Evolutionary conservation across 1,140 invertebrate species (phyloP).

Genomic region (Dendroctonus ponderosae): DNA sequence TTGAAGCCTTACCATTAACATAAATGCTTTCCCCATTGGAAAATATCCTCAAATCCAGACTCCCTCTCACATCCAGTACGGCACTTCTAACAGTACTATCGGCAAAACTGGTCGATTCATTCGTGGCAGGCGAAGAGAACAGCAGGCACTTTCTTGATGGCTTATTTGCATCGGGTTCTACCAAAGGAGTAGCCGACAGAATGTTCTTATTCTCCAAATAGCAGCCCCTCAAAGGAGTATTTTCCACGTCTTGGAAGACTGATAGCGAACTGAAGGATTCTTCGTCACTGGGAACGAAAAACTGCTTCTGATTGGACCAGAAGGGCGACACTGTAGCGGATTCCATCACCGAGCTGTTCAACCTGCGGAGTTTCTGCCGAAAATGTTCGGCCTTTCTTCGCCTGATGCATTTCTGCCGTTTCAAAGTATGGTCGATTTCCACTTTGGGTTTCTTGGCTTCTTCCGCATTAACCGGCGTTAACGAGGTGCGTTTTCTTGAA

Average conservation of each 20-base stretch:
- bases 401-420: constrained; percentile 47
- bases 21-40: constrained; percentile 31
- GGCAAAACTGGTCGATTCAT: constrained; percentile 32
- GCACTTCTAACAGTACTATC: constrained; percentile 34
- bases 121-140: constrained; percentile 38
- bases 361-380: constrained; percentile 32
- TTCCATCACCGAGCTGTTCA: constrained; percentile 15
- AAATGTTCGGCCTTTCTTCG: constrained; percentile 33
- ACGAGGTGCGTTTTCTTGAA: constrained; percentile 38
- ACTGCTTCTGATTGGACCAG: constrained; percentile 28
- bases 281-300: constrained; percentile 12
- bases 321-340: constrained; percentile 24
- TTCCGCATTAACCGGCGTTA: constrained; percentile 15
- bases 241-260: constrained; percentile 13
- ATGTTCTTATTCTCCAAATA: constrained; percentile 23
- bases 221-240: constrained; percentile 24
- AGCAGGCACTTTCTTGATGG: constrained; percentile 40
- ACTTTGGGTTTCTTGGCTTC: constrained; percentile 25
- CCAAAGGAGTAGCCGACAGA: constrained; percentile 5
- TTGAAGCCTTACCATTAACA: constrained; percentile 41
- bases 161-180: constrained; percentile 18
- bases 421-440: constrained; percentile 40
- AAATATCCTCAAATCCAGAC: constrained; percentile 41
- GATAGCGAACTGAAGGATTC: constrained; percentile 6
- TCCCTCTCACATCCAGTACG: constrained; percentile 35